phyloP scores from a whole-genome alignment of 2,797 vertebrate species.

The Anguilla pacifica region DNA sequence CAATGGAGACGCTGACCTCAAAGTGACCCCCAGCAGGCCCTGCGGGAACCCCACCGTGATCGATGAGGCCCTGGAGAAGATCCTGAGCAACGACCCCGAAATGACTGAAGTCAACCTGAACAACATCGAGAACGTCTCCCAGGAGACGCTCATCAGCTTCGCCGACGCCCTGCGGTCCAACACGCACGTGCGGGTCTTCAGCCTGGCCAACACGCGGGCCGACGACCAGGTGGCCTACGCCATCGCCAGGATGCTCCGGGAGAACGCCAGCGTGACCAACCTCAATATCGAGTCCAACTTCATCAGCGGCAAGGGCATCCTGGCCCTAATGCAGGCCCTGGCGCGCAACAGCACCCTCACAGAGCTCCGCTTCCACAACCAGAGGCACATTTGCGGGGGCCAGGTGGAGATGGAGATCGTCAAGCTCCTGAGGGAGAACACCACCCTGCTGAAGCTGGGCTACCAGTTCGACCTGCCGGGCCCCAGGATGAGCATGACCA shows the following conservation, averaged over 20 bases:
- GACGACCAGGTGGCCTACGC: slow-evolving; percentile 83
- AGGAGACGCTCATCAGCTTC: slow-evolving; percentile 78
- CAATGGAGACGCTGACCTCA: slow-evolving; percentile 43
- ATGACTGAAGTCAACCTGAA: slow-evolving; percentile 85
- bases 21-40: slow-evolving; percentile 60
- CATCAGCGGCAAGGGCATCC: slow-evolving; percentile 83
- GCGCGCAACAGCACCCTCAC: slow-evolving; percentile 76
- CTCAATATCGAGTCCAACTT: slow-evolving; percentile 90
- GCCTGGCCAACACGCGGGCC: slow-evolving; percentile 84
- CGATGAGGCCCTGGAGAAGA: slow-evolving; percentile 81
- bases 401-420: slow-evolving; percentile 92
- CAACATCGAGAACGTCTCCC: slow-evolving; percentile 87
- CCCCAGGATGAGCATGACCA: slow-evolving; percentile 86
- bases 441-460: slow-evolving; percentile 83
- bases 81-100: slow-evolving; percentile 73
- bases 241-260: slow-evolving; percentile 79
- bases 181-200: slow-evolving; percentile 80
- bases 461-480: slow-evolving; percentile 92
- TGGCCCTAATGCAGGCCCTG: slow-evolving; percentile 82
- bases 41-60: slow-evolving; percentile 81
- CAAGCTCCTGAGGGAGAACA: slow-evolving; percentile 82
- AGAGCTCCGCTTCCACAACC: slow-evolving; percentile 91
- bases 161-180: slow-evolving; percentile 81
- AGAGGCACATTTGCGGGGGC: slow-evolving; percentile 88
- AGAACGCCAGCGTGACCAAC: slow-evolving; percentile 76